Evolutionary conservation across 1,140 invertebrate species (phyloP).

Genomic region (Triops longicaudatus): DNA sequence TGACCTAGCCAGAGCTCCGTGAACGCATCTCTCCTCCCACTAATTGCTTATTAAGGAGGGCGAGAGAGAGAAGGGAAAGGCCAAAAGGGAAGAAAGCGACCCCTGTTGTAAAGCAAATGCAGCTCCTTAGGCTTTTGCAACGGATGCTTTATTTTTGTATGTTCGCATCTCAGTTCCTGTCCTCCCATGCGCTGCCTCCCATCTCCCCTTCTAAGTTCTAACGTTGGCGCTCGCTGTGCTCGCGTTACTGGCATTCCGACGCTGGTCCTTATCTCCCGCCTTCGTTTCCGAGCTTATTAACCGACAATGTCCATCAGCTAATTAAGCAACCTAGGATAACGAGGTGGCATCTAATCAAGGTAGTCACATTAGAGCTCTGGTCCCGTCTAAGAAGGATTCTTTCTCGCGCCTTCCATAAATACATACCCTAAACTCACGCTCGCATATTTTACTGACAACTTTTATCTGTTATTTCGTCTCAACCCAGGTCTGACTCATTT

Average conservation of each 20-base stretch:
- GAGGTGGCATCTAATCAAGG: slow-evolving; percentile 11
- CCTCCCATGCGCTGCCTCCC: neutral
- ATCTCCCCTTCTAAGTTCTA: neutral
- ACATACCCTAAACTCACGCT: no score
- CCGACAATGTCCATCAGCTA: slow-evolving; percentile 7
- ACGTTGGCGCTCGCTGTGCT: neutral
- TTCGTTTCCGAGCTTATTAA: slow-evolving; percentile 2
- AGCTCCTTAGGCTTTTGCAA: neutral
- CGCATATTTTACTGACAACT: no score
- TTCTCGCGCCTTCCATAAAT: no score
- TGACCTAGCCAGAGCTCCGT: slow-evolving; percentile 9
- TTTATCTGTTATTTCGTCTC: no score
- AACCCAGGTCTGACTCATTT: neutral
- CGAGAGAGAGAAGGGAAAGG: neutral
- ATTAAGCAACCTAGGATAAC: neutral
- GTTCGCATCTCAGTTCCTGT: neutral
- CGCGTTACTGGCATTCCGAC: neutral
- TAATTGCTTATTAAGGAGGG: neutral
- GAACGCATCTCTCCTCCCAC: slow-evolving; percentile 13
- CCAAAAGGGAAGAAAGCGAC: neutral
- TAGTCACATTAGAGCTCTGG: neutral
- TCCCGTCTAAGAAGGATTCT: no score
- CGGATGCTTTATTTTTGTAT: neutral
- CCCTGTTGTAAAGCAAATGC: neutral
- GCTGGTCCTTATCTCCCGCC: neutral